A percentile compares a stretch with the other conserved stretches of the same genome.
phyloP scores from a whole-genome alignment of 2,888 invertebrate species.

The Ochropleura plecta region DNA sequence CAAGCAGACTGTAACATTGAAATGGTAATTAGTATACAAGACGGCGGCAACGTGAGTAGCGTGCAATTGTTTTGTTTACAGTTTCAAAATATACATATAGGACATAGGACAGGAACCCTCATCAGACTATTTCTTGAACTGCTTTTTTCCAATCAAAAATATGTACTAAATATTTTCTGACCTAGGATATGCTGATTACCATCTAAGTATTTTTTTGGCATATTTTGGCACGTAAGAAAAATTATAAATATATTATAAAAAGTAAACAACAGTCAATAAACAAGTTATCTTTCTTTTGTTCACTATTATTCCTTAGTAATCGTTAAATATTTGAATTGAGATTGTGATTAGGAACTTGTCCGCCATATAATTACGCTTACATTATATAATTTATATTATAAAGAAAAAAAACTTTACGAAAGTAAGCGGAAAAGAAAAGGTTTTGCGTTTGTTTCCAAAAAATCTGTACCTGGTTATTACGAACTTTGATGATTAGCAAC shows the following conservation, averaged over 20 bases:
- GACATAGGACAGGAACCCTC: no score
- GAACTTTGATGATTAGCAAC: slow-evolving; percentile 41
- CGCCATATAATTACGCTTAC: background rate
- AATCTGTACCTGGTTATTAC: slow-evolving; percentile 54
- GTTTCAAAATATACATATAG: background rate
- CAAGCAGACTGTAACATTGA: slow-evolving; percentile 68
- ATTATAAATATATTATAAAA: background rate
- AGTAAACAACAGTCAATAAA: background rate
- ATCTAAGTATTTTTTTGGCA: slow-evolving; percentile 1
- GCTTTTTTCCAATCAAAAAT: background rate
- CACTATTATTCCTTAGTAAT: background rate
- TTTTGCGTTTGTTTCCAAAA: slow-evolving; percentile 13
- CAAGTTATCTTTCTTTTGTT: background rate
- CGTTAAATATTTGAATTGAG: background rate
- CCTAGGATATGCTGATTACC: background rate
- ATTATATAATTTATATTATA: slow-evolving; percentile 30
- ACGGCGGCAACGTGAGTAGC: background rate
- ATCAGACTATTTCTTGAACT: background rate
- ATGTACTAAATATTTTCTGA: background rate
- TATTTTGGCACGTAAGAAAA: background rate
- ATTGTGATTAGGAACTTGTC: background rate
- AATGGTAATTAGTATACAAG: slow-evolving; percentile 68
- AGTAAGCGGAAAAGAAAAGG: slow-evolving; percentile 32
- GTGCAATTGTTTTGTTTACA: slow-evolving; percentile 3
- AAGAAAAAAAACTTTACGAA: slow-evolving; percentile 12